Percentiles rank a stretch among this genome's conserved stretches.
These are phyloP conservation scores for Seriola aureovittata DNA, from an alignment of 2,113 vertebrate species.

Conservation along the genomic window DNA sequence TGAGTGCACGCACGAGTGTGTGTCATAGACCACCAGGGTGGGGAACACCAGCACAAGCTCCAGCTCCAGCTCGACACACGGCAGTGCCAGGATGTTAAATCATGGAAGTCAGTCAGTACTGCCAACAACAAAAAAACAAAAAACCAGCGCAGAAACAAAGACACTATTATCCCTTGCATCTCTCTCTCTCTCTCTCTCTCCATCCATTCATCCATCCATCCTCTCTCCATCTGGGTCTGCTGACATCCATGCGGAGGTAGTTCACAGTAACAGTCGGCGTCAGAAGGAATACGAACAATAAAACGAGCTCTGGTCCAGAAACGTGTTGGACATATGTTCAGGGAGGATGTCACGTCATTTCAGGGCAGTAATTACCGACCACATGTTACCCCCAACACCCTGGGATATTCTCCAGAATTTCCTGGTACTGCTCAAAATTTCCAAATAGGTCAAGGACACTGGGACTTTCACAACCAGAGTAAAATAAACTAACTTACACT, in stretches of 20 bases:
- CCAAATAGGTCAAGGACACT: neutral
- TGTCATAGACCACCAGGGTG: conserved; percentile 33
- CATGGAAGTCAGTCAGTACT: conserved; percentile 37
- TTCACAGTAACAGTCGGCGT: neutral
- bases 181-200: neutral
- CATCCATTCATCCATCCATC: neutral
- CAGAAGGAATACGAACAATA: neutral
- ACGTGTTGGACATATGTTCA: conserved; percentile 24
- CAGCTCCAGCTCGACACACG: conserved; percentile 45
- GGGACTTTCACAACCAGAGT: too few relatives aligned
- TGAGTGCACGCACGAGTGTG: conserved; percentile 26
- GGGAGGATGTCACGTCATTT: conserved; percentile 12
- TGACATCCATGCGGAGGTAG: conserved; percentile 11
- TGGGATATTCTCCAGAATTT: neutral
- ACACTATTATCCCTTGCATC: conserved; percentile 45
- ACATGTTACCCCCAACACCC: neutral
- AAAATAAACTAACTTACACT: neutral
- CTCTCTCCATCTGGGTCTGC: neutral
- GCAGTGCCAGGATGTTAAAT: conserved; percentile 63
- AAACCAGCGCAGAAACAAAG: conserved; percentile 59
- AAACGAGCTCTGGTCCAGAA: conserved; percentile 21
- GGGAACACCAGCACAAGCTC: conserved; percentile 8
- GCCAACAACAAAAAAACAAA: neutral
- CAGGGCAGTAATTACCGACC: conserved; percentile 17
- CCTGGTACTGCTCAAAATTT: neutral